phyloP scores from a whole-genome alignment of 2,797 vertebrate species.

The Poeciliopsis turneri region DNA sequence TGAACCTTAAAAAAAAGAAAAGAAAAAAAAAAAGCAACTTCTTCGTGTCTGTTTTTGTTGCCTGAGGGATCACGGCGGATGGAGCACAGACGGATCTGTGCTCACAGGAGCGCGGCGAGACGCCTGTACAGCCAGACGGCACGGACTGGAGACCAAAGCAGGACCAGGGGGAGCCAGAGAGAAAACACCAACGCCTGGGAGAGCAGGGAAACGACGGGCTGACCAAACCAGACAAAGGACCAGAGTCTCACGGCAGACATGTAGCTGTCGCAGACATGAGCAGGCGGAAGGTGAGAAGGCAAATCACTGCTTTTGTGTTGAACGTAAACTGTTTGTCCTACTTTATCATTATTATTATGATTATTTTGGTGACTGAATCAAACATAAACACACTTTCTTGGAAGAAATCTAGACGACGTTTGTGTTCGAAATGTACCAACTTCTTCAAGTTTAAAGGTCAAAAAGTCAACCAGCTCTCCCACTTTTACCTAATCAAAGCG shows the following conservation, averaged over 20 bases:
- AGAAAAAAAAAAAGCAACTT: not conserved
- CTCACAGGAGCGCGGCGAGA: conserved; percentile 13
- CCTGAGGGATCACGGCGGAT: conserved; percentile 40
- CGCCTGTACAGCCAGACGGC: conserved; percentile 26
- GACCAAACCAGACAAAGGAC: not conserved
- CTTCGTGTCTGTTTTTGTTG: conserved; percentile 32
- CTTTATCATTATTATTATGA: no score
- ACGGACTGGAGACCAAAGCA: conserved; percentile 19
- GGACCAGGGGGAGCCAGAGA: conserved; percentile 26
- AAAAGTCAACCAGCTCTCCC: no score
- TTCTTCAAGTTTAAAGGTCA: not conserved
- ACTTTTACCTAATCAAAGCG: no score
- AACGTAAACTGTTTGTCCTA: not conserved
- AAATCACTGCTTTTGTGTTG: not conserved
- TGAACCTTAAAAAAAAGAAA: not conserved
- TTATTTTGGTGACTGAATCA: not conserved
- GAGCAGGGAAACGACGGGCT: conserved; percentile 3
- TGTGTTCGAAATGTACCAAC: not conserved
- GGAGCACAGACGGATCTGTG: conserved; percentile 42
- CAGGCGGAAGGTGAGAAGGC: conserved; percentile 45
- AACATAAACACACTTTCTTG: not conserved
- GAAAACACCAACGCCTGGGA: not conserved
- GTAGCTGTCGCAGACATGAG: not conserved
- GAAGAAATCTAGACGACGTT: not conserved
- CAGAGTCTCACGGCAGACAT: conserved; percentile 19